Conservation (phyloP, 1,140 invertebrate species). For the Melanaphis sacchari region DNA sequence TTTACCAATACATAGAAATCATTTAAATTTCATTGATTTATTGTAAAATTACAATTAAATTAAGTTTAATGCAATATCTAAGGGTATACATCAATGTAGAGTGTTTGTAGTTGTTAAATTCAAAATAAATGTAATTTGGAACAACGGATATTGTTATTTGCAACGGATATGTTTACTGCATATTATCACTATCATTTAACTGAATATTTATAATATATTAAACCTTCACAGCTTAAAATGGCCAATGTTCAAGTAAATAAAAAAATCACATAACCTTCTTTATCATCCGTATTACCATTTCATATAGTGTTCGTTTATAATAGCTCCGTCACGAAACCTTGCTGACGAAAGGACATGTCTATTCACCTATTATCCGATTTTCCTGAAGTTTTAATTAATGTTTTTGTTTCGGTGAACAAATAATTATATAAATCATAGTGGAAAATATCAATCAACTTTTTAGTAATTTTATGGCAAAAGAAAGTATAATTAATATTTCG, state of each 20-base stretch:
- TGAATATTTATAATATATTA: constrained; percentile 22
- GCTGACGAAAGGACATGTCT: constrained; percentile 29
- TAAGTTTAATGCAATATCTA: not conserved
- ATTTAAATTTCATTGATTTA: not conserved
- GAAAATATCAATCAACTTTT: not conserved
- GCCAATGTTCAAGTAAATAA: constrained; percentile 45
- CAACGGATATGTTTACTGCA: not conserved
- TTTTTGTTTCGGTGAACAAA: not conserved
- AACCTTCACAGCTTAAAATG: constrained; percentile 7
- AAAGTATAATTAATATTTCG: not conserved
- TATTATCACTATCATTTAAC: constrained; percentile 1
- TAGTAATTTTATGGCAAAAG: not conserved
- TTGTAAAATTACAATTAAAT: not conserved
- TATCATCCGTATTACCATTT: constrained; percentile 45
- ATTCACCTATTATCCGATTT: constrained; percentile 28
- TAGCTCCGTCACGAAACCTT: constrained; percentile 47
- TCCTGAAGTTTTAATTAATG: not conserved
- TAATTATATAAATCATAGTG: not conserved
- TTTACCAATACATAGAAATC: not conserved
- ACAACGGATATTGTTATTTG: not conserved
- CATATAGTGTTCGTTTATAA: constrained; percentile 6
- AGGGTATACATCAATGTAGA: not conserved
- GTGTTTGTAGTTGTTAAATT: not conserved
- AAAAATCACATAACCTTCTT: constrained; percentile 53
- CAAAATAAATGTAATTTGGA: not conserved